Evolutionary conservation across 2,797 vertebrate species (phyloP), one percentile per base, ranked within the genome.

Genomic region (Notolepis coatsorum): DNA sequence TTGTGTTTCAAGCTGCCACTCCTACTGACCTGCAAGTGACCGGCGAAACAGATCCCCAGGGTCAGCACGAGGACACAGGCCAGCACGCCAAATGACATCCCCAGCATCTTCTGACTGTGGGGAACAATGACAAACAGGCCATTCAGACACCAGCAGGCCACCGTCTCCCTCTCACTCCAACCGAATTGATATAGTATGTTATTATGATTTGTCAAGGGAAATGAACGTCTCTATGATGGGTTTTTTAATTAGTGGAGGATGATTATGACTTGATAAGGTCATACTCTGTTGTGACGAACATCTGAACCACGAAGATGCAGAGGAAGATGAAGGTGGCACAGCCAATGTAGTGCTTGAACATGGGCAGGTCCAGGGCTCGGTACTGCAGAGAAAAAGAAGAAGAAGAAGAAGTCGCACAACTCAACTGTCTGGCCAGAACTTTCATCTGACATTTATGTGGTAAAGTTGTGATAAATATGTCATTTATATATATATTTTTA

Each of bases 251-350:
- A 31, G n/a, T 17, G 25, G 38, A 2, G 7, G 38, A 17, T 5
- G n/a, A n/a, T n/a, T n/a, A n/a, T n/a, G n/a, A n/a, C n/a, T n/a
- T n/a, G n/a, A n/a, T 53, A 0, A 27, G 21, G 18, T 25, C 25
- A 37, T 20, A 92, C 96, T 95, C 65, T 45, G 86, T 83, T 75
- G 94, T 92, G 65, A 97, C 90, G 17, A 95, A 80, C 84, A 95
- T 87, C 59, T 99, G 96, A 77, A 99, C 80, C 33, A 95, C 51
- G 81, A 98, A 95, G 86, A 99, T 95, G 72, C 95, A 97, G 69
- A 97, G 6, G 80, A 99, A 96, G 79, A 98, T 92, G 39, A 97
- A 82, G 60, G 91, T 69, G 62, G 96, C 96, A 43, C 97, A 98
- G 4, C 65, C 90, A 0, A 98, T 95, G 75, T 98, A 97, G 70